Percentiles rank a stretch among this genome's conserved stretches.
Evolutionary conservation across 1,140 invertebrate genomes (phyloP).

Genomic region (Pissodes strobi): DNA sequence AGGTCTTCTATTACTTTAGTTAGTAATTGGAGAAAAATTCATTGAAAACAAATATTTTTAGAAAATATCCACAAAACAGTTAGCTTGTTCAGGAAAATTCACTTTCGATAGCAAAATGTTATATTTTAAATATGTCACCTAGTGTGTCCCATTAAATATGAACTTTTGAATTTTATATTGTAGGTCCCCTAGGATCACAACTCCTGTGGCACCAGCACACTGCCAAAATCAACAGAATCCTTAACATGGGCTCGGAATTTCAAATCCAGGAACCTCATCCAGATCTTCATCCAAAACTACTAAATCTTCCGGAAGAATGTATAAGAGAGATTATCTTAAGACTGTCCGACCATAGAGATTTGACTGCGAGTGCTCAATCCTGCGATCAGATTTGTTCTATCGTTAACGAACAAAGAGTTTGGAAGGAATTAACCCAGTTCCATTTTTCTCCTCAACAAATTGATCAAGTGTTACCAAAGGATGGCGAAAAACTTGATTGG

Average conservation of each 20-base stretch:
- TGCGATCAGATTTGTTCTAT: slow-evolving; percentile 77
- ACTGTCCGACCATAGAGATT: slow-evolving; percentile 89
- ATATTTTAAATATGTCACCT: not conserved
- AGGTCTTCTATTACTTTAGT: no score
- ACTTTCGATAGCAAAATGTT: not conserved
- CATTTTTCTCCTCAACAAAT: slow-evolving; percentile 91
- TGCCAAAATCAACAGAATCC: slow-evolving; percentile 80
- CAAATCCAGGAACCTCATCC: slow-evolving; percentile 79
- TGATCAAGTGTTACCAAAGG: slow-evolving; percentile 66
- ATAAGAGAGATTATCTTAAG: slow-evolving; percentile 87
- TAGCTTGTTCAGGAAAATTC: no score
- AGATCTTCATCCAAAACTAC: slow-evolving; percentile 79
- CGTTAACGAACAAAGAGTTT: slow-evolving; percentile 86
- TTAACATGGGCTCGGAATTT: slow-evolving; percentile 79
- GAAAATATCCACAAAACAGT: no score
- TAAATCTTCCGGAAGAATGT: slow-evolving; percentile 92
- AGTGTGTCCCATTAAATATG: no score
- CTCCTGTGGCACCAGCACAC: slow-evolving; percentile 88
- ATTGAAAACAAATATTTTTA: no score
- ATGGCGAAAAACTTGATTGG: slow-evolving; percentile 65
- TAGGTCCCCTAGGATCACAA: slow-evolving; percentile 79
- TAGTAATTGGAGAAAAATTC: no score
- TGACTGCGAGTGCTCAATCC: slow-evolving; percentile 66
- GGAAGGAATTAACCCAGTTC: slow-evolving; percentile 88
- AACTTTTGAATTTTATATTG: slow-evolving; percentile 3